phyloP scores from a whole-genome alignment of 2,113 vertebrate genomes.

The Onychorhynchus coronatus region DNA sequence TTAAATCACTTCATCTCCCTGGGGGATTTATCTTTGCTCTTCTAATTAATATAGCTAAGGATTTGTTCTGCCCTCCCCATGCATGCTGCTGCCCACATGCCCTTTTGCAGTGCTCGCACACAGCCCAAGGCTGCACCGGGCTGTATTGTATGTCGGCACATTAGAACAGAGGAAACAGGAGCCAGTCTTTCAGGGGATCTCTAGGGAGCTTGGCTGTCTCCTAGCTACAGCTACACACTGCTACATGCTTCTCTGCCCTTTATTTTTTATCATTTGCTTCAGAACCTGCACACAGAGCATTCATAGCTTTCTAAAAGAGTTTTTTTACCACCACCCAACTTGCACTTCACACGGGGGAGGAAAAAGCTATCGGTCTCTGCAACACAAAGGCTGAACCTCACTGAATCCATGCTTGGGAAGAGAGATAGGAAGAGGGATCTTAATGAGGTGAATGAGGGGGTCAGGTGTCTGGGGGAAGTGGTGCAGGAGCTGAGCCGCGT shows the following conservation, averaged over 20 bases:
- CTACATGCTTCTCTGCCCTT: neutral
- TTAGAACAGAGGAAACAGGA: neutral
- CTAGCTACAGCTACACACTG: neutral
- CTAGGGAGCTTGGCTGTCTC: neutral
- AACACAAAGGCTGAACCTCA: neutral
- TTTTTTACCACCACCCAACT: neutral
- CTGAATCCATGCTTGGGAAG: neutral
- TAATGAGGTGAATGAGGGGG: neutral
- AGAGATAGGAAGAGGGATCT: neutral
- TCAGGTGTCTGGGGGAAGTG: fast-evolving
- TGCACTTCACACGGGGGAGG: neutral
- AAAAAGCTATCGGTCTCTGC: fast-evolving
- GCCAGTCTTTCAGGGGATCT: neutral
- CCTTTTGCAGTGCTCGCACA: fast-evolving
- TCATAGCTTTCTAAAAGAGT: neutral
- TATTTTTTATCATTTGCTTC: neutral
- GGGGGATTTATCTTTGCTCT: neutral
- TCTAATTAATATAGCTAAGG: neutral
- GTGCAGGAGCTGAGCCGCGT: neutral
- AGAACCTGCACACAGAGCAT: neutral
- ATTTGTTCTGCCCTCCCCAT: neutral
- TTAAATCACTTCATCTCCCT: neutral
- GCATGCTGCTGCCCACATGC: fast-evolving
- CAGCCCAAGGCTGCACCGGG: neutral
- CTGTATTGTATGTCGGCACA: fast-evolving